A percentile compares a stretch with the other conserved stretches of the same genome.
These are phyloP conservation scores for Alectura lathami DNA, from an alignment of 2,113 vertebrate genomes.

Conservation along the genomic window DNA sequence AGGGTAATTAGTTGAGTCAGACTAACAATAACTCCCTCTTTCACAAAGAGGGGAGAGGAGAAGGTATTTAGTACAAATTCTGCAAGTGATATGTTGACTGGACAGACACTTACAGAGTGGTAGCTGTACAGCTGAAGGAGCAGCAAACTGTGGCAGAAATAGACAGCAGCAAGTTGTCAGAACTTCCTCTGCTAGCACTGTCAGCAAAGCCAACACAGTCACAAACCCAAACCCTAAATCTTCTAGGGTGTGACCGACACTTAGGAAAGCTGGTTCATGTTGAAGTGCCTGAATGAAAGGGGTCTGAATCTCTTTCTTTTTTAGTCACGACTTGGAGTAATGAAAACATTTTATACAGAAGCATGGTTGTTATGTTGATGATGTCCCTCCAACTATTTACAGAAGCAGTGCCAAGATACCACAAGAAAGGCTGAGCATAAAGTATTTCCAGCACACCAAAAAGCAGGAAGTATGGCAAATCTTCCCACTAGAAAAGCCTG, in stretches of 20 bases:
- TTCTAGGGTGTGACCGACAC: background rate
- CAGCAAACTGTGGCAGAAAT: background rate
- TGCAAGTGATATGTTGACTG: background rate
- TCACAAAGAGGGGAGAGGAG: no score
- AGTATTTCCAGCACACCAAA: constrained; percentile 65
- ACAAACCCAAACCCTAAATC: background rate
- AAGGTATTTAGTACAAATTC: background rate
- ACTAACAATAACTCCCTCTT: background rate
- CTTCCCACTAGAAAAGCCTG: constrained; percentile 42
- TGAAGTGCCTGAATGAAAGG: background rate
- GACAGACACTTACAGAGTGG: background rate
- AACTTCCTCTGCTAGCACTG: background rate
- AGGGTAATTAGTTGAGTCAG: background rate
- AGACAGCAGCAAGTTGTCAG: background rate
- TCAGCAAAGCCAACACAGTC: background rate
- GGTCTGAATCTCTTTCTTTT: background rate
- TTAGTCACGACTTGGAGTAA: background rate
- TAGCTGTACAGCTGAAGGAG: background rate
- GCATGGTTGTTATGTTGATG: constrained; percentile 54
- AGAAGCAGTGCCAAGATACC: constrained; percentile 66
- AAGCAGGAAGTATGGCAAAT: constrained; percentile 67
- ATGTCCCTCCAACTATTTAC: constrained; percentile 57
- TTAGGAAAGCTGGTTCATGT: background rate
- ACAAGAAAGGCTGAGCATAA: constrained; percentile 58
- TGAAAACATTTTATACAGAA: constrained; percentile 51